phyloP scores from a whole-genome alignment of 2,888 invertebrate species.

The Brenthis ino region DNA sequence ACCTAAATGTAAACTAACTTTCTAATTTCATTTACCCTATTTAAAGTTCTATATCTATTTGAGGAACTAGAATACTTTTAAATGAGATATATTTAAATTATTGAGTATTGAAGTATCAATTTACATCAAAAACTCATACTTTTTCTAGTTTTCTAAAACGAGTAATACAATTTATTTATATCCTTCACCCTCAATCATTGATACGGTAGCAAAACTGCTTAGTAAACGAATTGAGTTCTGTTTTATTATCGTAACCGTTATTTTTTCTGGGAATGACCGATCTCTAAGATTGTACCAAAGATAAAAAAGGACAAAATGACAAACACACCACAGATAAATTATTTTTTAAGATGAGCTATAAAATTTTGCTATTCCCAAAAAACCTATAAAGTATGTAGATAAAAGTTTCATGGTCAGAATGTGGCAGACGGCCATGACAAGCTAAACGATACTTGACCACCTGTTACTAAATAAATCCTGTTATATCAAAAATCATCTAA shows the following conservation, averaged over 20 bases:
- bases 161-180: no score
- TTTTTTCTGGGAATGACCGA: constrained; percentile 50
- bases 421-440: constrained; percentile 56
- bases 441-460: constrained; percentile 65
- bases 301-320: constrained; percentile 49
- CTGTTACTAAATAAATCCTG: constrained; percentile 70
- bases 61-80: neutral
- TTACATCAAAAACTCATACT: no score
- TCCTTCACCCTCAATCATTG: neutral
- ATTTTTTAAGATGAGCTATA: constrained; percentile 44
- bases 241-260: constrained; percentile 42
- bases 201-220: constrained; percentile 32
- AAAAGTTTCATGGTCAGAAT: constrained; percentile 37
- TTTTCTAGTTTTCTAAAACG: no score
- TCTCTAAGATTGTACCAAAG: constrained; percentile 45
- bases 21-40: constrained; percentile 19
- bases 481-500: constrained; percentile 70
- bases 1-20: constrained; percentile 22
- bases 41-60: neutral
- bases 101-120: no score
- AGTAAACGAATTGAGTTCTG: constrained; percentile 37
- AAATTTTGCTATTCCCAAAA: constrained; percentile 49
- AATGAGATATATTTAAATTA: no score
- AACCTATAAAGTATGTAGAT: constrained; percentile 40
- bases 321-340: constrained; percentile 25